A percentile compares a stretch with the other conserved stretches of the same genome.
These are phyloP conservation scores for Grammomys surdaster DNA, from an alignment of 2,113 vertebrate species.

Conservation along the genomic window DNA sequence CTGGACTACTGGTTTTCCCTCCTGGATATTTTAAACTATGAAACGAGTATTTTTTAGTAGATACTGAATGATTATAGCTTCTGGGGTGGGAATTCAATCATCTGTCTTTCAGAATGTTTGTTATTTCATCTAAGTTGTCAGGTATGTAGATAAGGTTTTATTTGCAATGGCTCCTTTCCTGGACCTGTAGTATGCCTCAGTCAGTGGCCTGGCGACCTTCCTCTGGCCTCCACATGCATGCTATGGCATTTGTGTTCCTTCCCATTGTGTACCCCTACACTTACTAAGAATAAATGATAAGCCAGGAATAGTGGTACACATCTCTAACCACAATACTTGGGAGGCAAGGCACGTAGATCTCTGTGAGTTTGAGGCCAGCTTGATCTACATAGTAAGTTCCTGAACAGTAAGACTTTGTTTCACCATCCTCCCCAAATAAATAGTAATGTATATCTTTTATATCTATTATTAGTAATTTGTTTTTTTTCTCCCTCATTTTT, in stretches of 20 bases:
- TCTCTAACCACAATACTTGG: neutral
- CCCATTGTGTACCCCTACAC: neutral
- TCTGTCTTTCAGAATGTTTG: neutral
- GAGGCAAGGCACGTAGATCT: neutral
- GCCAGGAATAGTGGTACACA: neutral
- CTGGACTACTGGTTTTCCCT: neutral
- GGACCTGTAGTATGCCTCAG: neutral
- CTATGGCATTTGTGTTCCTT: neutral
- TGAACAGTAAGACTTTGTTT: neutral
- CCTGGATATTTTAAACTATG: neutral
- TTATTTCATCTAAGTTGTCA: neutral
- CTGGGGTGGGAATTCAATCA: neutral
- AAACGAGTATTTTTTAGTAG: neutral
- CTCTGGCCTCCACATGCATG: neutral
- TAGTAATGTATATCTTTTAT: neutral
- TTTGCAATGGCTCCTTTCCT: neutral
- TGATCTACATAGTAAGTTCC: neutral
- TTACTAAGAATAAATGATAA: neutral
- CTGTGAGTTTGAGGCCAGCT: neutral
- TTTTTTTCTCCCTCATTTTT: neutral
- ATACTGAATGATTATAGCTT: neutral
- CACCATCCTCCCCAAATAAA: neutral
- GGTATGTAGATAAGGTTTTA: no score
- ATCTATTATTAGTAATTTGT: neutral
- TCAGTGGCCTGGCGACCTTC: neutral